A percentile compares a stretch with the other conserved stretches of the same genome.
phyloP scores from a whole-genome alignment of 2,888 invertebrate species.

The Onthophagus sagittarius region DNA sequence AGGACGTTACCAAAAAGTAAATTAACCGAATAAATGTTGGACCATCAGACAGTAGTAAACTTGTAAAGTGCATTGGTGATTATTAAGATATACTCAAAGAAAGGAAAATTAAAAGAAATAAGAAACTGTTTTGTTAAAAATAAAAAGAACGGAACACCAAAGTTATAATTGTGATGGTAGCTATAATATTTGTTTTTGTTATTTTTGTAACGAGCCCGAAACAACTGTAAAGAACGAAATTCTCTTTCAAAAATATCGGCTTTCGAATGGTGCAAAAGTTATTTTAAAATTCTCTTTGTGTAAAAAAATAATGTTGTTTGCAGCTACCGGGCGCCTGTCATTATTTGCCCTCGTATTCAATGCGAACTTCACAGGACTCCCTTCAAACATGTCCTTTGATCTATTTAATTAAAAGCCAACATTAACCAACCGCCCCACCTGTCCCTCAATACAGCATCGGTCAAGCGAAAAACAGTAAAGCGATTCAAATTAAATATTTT shows the following conservation, averaged over 20 bases:
- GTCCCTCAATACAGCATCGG: neutral
- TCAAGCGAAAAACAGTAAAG: neutral
- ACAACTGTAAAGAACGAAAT: neutral
- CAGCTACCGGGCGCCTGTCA: neutral
- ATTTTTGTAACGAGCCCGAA: neutral
- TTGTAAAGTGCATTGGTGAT: neutral
- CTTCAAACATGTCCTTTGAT: constrained; percentile 19
- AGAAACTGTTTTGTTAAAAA: neutral
- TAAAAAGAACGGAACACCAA: neutral
- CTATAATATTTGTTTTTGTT: neutral
- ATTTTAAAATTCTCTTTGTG: neutral
- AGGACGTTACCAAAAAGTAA: neutral
- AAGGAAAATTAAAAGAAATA: neutral
- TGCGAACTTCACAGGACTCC: constrained; percentile 15
- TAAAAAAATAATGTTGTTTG: neutral
- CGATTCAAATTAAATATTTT: neutral
- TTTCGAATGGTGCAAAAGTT: neutral
- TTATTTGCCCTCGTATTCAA: neutral
- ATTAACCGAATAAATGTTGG: neutral
- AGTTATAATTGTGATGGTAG: too few relatives aligned
- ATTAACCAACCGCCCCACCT: constrained; percentile 5
- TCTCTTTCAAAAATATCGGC: neutral
- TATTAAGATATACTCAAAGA: neutral
- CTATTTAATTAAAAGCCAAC: constrained; percentile 25
- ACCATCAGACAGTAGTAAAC: neutral